A percentile compares a stretch with the other conserved stretches of the same genome.
These are phyloP conservation scores for Turnix velox DNA, from an alignment of 2,113 vertebrate genomes.

Conservation along the genomic window DNA sequence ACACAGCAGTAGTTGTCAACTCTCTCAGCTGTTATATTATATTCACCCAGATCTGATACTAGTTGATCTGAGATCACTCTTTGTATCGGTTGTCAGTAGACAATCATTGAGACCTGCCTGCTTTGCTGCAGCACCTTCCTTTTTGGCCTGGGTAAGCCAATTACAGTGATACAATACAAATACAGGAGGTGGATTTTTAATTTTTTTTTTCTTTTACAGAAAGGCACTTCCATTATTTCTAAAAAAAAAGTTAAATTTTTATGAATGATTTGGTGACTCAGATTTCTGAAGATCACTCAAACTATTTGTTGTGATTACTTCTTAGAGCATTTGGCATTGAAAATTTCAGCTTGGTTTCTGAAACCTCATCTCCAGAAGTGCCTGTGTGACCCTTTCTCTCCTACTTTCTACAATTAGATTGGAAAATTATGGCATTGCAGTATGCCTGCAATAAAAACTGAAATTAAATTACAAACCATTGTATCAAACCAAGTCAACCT, in stretches of 20 bases:
- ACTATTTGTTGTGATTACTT: neutral
- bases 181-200: fast-evolving
- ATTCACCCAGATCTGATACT: neutral
- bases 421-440: neutral
- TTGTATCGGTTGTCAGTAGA: neutral
- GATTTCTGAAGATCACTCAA: neutral
- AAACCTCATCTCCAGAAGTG: neutral
- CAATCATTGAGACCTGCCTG: neutral
- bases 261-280: neutral
- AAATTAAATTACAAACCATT: neutral
- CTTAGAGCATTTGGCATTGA: neutral
- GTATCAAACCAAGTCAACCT: neutral
- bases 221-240: neutral
- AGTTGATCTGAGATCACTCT: neutral
- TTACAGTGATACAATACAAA: neutral
- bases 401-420: neutral
- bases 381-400: neutral
- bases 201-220: neutral
- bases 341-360: neutral
- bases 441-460: neutral
- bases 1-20: neutral
- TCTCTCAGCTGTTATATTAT: neutral
- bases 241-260: too few species aligned
- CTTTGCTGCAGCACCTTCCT: neutral
- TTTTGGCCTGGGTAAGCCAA: neutral